Base-by-base conservation (phyloP, 2,113 vertebrate genomes). In the Eurystomus gularis region DNA sequence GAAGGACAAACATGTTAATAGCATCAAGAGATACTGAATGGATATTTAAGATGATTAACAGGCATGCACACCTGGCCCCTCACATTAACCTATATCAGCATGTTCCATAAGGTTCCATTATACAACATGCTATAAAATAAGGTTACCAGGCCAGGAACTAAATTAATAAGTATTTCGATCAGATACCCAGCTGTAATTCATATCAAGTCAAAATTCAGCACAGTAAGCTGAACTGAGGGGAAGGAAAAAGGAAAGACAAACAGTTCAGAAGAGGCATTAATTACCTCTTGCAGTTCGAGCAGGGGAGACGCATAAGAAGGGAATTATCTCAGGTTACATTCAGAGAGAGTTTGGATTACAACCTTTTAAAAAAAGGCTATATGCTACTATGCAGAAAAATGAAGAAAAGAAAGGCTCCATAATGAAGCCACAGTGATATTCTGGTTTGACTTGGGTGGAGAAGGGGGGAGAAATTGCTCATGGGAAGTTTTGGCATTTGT, bases 21-120 rank as follows among this genome's bases (percentile, higher is more conserved):
- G 49, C 73, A 91, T 61, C 26, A 58, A 70, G 87, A 94, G 75
- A 84, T 82, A 83, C 26, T 3, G 17, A 94, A 62, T 0, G 2
- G 72, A 75, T 95, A 91, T 92, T 88, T 78, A 71, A 86, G 80
- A 21, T 75, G 40, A 91, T 96, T 79, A 94, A 55, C n/a, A 75
- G 35, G 21, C 24, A 52, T 0, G 1, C 24, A 76, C 75, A 95
- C 80, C 85, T 94, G 71, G 39, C 18, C 54, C 15, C 37, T 85
- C 44, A 75, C 17, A 86, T 64, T 72, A 75, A 69, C 65, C 54
- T 62, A 2, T 57, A 72, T 82, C 65, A 90, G 19, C 0, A 0
- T 60, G 54, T 87, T 94, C 46, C 64, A 37, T 58, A 81, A 90
- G 11, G 54, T 91, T 87, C 29, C 20, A 39, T 72, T 91, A 78